Percentiles rank a stretch among this genome's conserved stretches.
Evolutionary conservation across 2,113 vertebrate species (phyloP).

Genomic region (Anas platyrhynchos): DNA sequence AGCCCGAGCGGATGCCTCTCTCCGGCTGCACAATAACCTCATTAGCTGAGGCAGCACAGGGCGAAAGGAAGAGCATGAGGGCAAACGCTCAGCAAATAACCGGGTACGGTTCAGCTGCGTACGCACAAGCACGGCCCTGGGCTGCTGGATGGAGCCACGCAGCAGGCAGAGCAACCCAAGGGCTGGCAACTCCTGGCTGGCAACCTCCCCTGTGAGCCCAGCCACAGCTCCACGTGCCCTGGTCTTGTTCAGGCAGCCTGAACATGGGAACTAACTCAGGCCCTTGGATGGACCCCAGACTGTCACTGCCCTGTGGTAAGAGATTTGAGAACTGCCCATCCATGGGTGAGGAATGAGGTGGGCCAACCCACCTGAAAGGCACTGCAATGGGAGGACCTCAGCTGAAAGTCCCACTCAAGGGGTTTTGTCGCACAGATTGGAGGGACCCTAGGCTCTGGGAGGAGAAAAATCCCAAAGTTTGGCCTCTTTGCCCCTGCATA

Average conservation of each 20-base stretch:
- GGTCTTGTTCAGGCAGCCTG: background rate
- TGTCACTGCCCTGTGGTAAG: background rate
- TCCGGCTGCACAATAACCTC: background rate
- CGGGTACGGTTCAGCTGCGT: rapidly evolving
- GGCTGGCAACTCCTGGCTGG: background rate
- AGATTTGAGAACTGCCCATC: rapidly evolving
- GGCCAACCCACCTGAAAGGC: background rate
- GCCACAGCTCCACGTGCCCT: background rate
- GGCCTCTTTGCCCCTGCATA: background rate
- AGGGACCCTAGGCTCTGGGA: background rate
- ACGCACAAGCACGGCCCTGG: rapidly evolving
- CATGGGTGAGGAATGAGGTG: background rate
- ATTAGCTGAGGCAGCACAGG: background rate
- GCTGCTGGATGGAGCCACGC: background rate
- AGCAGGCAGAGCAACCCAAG: background rate
- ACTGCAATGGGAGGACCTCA: background rate
- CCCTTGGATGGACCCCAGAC: background rate
- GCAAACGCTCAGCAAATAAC: background rate
- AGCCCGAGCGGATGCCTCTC: background rate
- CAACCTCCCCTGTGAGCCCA: background rate
- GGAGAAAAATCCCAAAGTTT: background rate
- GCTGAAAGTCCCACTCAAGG: background rate
- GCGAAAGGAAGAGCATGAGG: background rate
- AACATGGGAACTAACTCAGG: background rate
- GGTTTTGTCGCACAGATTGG: background rate